These are phyloP conservation scores for Madoqua kirkii DNA, from an alignment of 2,113 vertebrate species.

Conservation along the genomic window DNA sequence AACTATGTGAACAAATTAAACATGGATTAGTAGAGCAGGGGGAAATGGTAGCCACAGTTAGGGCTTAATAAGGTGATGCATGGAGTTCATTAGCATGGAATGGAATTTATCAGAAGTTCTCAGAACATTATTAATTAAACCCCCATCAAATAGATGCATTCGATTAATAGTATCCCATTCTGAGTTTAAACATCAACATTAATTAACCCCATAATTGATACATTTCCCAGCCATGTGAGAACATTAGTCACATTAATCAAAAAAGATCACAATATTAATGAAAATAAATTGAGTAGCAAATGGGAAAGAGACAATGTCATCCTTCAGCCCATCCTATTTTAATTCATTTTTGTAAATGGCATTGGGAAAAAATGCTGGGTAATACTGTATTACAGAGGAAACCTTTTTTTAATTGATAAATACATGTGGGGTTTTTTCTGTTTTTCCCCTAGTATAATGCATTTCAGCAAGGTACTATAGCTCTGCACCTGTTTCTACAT, in stretches of 20 bases:
- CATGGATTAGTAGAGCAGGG: constrained; percentile 68
- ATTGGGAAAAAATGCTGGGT: background rate
- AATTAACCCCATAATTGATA: constrained; percentile 76
- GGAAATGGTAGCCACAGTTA: constrained; percentile 66
- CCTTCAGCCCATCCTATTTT: background rate
- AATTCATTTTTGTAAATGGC: background rate
- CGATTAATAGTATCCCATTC: constrained; percentile 66
- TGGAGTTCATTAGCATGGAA: constrained; percentile 72
- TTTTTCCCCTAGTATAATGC: background rate
- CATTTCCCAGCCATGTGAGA: constrained; percentile 37
- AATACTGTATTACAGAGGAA: background rate
- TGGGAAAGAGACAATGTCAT: background rate
- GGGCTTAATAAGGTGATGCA: constrained; percentile 76
- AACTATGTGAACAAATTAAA: constrained; percentile 63
- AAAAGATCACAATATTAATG: constrained; percentile 28
- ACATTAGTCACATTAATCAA: background rate
- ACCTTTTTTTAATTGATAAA: background rate
- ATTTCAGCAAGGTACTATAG: background rate
- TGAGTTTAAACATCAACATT: constrained; percentile 73
- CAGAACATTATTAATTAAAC: constrained; percentile 79
- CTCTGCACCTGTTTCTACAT: background rate
- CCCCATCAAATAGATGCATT: constrained; percentile 72
- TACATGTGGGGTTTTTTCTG: background rate
- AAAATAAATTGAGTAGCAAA: constrained; percentile 17
- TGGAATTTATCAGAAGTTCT: constrained; percentile 62